Conservation (phyloP, 2,113 vertebrate species). For the Notarius quadriscutis region DNA sequence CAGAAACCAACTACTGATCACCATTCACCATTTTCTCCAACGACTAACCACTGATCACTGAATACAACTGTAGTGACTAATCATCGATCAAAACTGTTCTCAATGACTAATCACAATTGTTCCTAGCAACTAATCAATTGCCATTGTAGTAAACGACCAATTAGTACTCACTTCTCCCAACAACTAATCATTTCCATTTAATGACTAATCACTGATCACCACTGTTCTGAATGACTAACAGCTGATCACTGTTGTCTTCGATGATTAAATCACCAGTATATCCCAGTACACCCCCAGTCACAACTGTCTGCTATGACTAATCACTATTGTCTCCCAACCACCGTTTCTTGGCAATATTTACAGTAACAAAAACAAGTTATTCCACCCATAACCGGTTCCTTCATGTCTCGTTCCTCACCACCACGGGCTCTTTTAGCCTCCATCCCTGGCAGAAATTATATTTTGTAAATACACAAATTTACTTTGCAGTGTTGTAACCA, state of each 20-base stretch:
- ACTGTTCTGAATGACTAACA: background rate
- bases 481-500: background rate
- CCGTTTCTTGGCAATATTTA: background rate
- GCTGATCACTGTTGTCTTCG: background rate
- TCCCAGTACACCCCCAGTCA: background rate
- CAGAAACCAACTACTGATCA: background rate
- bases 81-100: background rate
- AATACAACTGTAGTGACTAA: background rate
- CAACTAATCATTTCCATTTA: background rate
- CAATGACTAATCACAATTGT: background rate
- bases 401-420: background rate
- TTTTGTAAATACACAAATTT: background rate
- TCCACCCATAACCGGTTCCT: background rate
- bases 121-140: background rate
- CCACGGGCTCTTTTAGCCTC: background rate
- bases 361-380: background rate
- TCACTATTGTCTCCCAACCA: background rate
- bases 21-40: background rate
- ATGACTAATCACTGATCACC: background rate
- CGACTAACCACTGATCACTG: background rate
- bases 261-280: background rate
- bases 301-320: background rate
- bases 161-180: background rate
- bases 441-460: background rate
- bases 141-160: background rate